A percentile compares a stretch with the other conserved stretches of the same genome.
Evolutionary conservation across 2,797 vertebrate species (phyloP).

Genomic region (Notamacropus eugenii): DNA sequence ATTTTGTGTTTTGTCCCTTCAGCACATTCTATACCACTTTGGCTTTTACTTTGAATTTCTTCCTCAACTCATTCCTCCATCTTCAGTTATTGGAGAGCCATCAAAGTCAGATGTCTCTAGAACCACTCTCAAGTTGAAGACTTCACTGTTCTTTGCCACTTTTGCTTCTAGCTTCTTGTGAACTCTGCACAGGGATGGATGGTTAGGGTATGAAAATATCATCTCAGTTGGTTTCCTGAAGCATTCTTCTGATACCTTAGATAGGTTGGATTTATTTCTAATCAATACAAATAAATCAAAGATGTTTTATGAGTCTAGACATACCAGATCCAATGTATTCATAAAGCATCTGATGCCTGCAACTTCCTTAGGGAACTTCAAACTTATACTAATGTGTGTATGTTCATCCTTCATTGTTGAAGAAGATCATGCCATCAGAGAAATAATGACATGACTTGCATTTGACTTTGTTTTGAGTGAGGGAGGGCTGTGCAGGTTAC

Average conservation of each 20-base stretch:
- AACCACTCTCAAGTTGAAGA: not conserved
- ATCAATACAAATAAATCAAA: not conserved
- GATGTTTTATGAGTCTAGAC: not conserved
- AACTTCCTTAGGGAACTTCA: not conserved
- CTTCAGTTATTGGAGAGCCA: not conserved
- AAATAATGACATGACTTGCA: too few species aligned
- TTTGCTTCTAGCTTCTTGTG: not conserved
- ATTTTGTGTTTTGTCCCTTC: not conserved
- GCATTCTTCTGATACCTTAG: not conserved
- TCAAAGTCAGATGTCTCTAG: not conserved
- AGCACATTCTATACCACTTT: not conserved
- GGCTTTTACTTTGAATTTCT: not conserved
- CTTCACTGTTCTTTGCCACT: not conserved
- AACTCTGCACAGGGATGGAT: not conserved
- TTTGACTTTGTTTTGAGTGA: too few species aligned
- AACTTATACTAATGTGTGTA: not conserved
- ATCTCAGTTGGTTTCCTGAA: not conserved
- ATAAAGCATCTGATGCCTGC: not conserved
- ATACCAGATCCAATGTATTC: not conserved
- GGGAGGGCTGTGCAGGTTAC: too few species aligned
- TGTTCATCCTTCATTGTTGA: too few species aligned
- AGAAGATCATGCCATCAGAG: too few species aligned
- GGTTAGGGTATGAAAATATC: not conserved
- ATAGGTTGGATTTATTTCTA: not conserved
- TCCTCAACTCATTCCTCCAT: not conserved